These are phyloP conservation scores for Piscicola geometra DNA, from an alignment of 2,888 invertebrate species.

Conservation along the genomic window DNA sequence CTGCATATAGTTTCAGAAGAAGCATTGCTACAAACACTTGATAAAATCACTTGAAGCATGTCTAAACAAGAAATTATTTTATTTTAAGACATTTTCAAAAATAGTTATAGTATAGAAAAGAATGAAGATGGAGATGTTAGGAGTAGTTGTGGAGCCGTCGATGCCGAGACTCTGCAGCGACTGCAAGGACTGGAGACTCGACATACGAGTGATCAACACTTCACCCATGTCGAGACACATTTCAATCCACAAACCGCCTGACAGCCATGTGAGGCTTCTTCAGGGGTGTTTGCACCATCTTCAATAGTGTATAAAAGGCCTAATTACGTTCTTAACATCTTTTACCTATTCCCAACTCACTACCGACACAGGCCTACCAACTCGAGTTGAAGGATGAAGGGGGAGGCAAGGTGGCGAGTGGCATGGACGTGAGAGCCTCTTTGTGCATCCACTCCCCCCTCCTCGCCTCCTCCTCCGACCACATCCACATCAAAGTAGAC, in stretches of 20 bases:
- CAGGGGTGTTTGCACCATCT: not conserved
- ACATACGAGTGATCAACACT: not conserved
- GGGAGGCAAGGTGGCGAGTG: not conserved
- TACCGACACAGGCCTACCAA: not conserved
- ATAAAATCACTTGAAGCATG: too few species aligned
- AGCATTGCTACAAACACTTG: too few species aligned
- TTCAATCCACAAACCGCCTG: constrained; percentile 1
- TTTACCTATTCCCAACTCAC: too few species aligned
- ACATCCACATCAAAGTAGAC: not conserved
- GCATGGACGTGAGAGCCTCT: constrained; percentile 11
- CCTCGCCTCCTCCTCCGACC: not conserved
- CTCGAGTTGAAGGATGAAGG: not conserved
- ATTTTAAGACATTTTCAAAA: too few species aligned
- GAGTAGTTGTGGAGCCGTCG: not conserved
- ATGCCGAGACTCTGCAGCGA: not conserved
- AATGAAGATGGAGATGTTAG: not conserved
- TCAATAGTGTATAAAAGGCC: too few species aligned
- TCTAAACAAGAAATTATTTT: too few species aligned
- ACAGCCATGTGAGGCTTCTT: not conserved
- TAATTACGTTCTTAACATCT: too few species aligned
- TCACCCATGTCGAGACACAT: not conserved
- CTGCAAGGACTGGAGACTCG: not conserved
- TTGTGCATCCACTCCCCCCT: not conserved
- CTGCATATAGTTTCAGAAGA: too few species aligned
- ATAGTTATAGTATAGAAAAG: too few species aligned